Conservation (phyloP, 2,113 vertebrate species). For the Apodemus sylvaticus region DNA sequence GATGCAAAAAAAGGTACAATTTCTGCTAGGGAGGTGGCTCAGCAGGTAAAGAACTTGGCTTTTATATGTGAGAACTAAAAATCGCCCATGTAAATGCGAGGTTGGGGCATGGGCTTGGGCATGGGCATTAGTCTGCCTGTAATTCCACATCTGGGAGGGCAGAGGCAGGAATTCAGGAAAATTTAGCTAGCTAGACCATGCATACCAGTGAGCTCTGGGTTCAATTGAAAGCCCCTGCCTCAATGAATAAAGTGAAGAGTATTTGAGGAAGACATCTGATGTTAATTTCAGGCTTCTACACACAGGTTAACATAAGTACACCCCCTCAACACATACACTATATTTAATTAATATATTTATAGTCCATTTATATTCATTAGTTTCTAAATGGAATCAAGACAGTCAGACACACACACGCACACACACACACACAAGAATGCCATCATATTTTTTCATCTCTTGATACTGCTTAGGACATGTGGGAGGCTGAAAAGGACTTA, state of each 20-base stretch:
- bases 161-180: neutral
- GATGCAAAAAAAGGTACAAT: neutral
- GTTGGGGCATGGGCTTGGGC: no score
- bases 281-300: neutral
- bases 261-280: neutral
- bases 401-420: neutral
- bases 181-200: no score
- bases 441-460: slow-evolving; percentile 3
- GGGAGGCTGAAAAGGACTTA: slow-evolving; percentile 35
- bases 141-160: neutral
- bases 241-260: neutral
- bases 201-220: neutral
- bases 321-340: neutral
- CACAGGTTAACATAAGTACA: neutral
- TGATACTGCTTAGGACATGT: slow-evolving; percentile 39
- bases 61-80: neutral
- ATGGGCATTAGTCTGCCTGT: neutral
- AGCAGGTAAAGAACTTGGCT: neutral
- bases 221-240: neutral
- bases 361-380: neutral
- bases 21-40: neutral
- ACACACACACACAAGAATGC: slow-evolving; percentile 40
- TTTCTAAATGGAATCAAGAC: slow-evolving; percentile 15
- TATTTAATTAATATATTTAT: neutral
- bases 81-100: neutral